Evolutionary conservation across 2,888 invertebrate genomes (phyloP).

Genomic region (Euplagia quadripunctaria): DNA sequence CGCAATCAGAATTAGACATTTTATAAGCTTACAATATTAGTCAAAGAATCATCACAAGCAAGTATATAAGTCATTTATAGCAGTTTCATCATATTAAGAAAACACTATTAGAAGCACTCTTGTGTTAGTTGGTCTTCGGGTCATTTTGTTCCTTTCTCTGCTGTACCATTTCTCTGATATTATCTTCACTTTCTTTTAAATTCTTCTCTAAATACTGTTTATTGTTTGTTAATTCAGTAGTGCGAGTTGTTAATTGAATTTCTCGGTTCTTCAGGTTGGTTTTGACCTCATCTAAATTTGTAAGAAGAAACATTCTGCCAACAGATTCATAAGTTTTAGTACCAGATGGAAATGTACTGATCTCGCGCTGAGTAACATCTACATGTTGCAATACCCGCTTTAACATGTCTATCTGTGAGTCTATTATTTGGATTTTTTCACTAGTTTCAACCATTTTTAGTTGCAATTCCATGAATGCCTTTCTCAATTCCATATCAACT

Average conservation of each 20-base stretch:
- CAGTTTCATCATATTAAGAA: slow-evolving; percentile 9
- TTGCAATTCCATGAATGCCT: slow-evolving; percentile 94
- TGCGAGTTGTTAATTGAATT: slow-evolving; percentile 88
- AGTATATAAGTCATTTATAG: slow-evolving; percentile 12
- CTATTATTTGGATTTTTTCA: slow-evolving; percentile 93
- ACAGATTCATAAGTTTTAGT: slow-evolving; percentile 93
- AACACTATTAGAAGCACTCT: background rate
- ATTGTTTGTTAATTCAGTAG: slow-evolving; percentile 91
- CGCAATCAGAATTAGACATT: slow-evolving; percentile 12
- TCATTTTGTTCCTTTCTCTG: slow-evolving; percentile 87
- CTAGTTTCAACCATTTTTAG: slow-evolving; percentile 93
- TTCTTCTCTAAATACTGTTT: slow-evolving; percentile 94
- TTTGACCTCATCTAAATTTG: slow-evolving; percentile 89
- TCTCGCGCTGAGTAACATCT: slow-evolving; percentile 90
- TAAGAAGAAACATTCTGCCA: slow-evolving; percentile 94
- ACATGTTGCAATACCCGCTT: slow-evolving; percentile 90
- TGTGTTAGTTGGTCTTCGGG: slow-evolving; percentile 56
- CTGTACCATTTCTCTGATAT: slow-evolving; percentile 93
- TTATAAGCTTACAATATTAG: slow-evolving; percentile 26
- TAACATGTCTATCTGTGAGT: slow-evolving; percentile 91
- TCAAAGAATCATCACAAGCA: slow-evolving; percentile 8
- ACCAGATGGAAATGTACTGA: slow-evolving; percentile 87
- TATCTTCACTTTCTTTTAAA: slow-evolving; percentile 94
- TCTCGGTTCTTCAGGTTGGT: slow-evolving; percentile 88
- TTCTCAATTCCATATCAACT: slow-evolving; percentile 88